These are phyloP conservation scores for Phasia obesa DNA, from an alignment of 2,888 invertebrate species.

Conservation along the genomic window DNA sequence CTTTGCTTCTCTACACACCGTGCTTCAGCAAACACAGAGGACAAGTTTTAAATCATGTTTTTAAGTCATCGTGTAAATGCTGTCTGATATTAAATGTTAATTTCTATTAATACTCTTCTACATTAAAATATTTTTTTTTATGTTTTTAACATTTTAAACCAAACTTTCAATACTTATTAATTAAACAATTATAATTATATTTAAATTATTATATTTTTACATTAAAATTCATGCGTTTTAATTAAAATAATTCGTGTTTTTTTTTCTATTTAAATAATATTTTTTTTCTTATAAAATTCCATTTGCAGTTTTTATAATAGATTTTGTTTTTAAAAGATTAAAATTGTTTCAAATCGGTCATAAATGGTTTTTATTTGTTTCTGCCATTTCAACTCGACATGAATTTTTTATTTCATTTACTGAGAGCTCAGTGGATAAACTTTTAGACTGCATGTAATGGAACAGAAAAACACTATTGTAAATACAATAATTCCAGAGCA, in stretches of 20 bases:
- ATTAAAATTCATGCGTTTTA: conserved; percentile 14
- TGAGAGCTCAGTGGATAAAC: not conserved
- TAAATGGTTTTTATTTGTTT: conserved; percentile 33
- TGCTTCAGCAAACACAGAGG: no score
- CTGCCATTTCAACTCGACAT: not conserved
- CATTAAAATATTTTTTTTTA: no score
- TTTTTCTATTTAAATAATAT: not conserved
- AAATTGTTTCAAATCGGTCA: conserved; percentile 31
- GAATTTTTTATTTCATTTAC: not conserved
- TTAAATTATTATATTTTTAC: no score
- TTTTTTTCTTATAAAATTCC: not conserved
- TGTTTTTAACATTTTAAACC: no score
- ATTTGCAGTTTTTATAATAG: conserved; percentile 29
- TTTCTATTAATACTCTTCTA: no score
- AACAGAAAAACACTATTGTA: not conserved
- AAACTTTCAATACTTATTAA: no score
- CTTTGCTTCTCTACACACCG: no score
- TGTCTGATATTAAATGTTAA: no score
- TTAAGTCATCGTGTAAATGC: no score
- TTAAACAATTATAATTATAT: no score
- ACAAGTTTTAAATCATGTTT: no score
- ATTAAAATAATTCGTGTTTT: not conserved
- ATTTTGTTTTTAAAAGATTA: conserved; percentile 28
- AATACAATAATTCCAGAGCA: not conserved
- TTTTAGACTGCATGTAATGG: conserved; percentile 6